Evolutionary conservation across 2,113 vertebrate species (phyloP), one percentile per base, ranked within the genome.

Genomic region (Anser brachyrhynchus): DNA sequence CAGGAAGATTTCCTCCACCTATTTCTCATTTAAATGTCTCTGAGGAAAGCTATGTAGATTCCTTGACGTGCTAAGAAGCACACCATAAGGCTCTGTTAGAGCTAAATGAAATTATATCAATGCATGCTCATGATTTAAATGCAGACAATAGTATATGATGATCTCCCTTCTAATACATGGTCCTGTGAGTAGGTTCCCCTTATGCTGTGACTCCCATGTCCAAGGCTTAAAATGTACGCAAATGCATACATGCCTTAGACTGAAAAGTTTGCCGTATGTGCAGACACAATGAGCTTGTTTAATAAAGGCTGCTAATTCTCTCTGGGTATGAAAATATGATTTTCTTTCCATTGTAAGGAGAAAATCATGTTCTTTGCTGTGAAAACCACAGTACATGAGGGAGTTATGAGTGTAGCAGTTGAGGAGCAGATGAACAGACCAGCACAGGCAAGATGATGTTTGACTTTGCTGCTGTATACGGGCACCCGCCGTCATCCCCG

Each of bases 361-460:
- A 82, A 91, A 94, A 87, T 57, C 25, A 33, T 79, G 19, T 26
- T 57, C 35, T 64, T 55, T 89, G 74, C 52, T 61, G 57, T 82
- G 49, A 82, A 94, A 82, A 37, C 66, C 39, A 13, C 13, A 17
- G n/a, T 39, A 18, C 28, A 35, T 61, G 49, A 84, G 46, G 23
- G 66, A 91, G 49, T 6, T 67, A 37, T 41, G 52, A 87, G 55
- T 0, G 1, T 26, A 67, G 84, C 52, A 81, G 43, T 2, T 72
- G 74, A 93, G 57, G 19, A 92, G 66, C 57, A 81, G 73, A 78
- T 77, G 77, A 91, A 93, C 18, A 72, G 62, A 84, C 14, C 66
- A 61, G 67, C 21, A 52, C 6, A 84, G 29, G 20, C 31, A 82
- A 75, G 65, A 41, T 37, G 76, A 91, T 13, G 29, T 31, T 9